phyloP scores from a whole-genome alignment of 2,888 invertebrate genomes.

The Noctua pronuba region DNA sequence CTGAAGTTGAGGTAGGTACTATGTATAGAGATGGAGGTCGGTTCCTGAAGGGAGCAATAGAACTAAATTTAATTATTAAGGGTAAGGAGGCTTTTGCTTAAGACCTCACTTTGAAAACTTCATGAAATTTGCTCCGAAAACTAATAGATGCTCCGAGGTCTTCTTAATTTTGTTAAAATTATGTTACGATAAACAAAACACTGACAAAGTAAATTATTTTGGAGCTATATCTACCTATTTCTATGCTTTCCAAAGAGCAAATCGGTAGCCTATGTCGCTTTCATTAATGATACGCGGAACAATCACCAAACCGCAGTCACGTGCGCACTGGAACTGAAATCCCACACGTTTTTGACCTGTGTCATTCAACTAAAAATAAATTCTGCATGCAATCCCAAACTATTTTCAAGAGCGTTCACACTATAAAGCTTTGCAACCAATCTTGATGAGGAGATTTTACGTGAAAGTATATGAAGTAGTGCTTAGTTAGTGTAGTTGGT shows the following conservation, averaged over 20 bases:
- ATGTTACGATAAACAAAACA: conserved; percentile 4
- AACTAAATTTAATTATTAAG: conserved; percentile 45
- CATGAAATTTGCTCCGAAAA: conserved; percentile 2
- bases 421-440: conserved; percentile 13
- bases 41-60: conserved; percentile 22
- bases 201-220: background rate
- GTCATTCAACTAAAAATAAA: conserved; percentile 25
- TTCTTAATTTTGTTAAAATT: background rate
- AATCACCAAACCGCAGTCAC: background rate
- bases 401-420: conserved; percentile 2
- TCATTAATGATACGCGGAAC: background rate
- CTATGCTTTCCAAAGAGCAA: background rate
- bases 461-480: conserved; percentile 53
- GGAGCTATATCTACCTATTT: background rate
- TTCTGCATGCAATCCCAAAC: conserved; percentile 16
- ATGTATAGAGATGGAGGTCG: conserved; percentile 8
- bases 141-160: background rate
- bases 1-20: conserved; percentile 23
- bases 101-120: conserved; percentile 27
- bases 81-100: conserved; percentile 32
- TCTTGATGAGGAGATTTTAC: conserved; percentile 23
- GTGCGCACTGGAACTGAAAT: background rate
- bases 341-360: background rate
- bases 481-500: conserved; percentile 47
- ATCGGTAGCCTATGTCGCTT: background rate